phyloP scores from a whole-genome alignment of 2,797 vertebrate species.

The Halcyon badia region DNA sequence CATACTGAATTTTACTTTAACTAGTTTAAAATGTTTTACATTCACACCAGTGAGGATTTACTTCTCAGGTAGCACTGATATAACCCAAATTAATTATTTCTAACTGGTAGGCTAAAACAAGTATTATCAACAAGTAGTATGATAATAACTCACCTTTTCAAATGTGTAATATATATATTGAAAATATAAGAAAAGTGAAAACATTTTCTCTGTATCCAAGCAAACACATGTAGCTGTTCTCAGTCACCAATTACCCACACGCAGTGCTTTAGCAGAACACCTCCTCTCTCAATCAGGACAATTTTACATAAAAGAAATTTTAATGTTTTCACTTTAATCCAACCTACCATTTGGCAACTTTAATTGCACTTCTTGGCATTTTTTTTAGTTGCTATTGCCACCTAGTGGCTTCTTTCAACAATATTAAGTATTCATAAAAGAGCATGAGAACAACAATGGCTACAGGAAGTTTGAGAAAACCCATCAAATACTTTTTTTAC shows the following conservation, averaged over 20 bases:
- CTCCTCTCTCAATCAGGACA: neutral
- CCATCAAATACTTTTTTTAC: neutral
- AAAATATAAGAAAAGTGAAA: neutral
- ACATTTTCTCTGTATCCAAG: neutral
- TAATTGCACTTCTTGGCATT: neutral
- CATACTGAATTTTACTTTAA: neutral
- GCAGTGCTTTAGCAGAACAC: neutral
- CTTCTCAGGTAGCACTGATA: neutral
- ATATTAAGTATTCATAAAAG: neutral
- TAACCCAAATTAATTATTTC: neutral
- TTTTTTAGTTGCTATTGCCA: constrained; percentile 64
- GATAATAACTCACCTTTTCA: neutral
- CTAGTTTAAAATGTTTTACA: neutral
- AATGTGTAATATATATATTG: neutral
- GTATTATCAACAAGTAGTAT: neutral
- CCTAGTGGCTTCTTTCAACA: constrained; percentile 49
- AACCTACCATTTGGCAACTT: neutral
- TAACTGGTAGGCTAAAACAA: neutral
- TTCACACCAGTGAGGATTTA: neutral
- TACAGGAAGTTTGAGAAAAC: neutral
- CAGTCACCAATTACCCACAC: neutral
- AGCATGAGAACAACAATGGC: neutral
- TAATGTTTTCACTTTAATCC: neutral
- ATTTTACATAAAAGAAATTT: neutral
- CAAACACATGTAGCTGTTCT: neutral